Evolutionary conservation across 2,797 vertebrate species (phyloP).

Genomic region (Hafferia zeledoni): DNA sequence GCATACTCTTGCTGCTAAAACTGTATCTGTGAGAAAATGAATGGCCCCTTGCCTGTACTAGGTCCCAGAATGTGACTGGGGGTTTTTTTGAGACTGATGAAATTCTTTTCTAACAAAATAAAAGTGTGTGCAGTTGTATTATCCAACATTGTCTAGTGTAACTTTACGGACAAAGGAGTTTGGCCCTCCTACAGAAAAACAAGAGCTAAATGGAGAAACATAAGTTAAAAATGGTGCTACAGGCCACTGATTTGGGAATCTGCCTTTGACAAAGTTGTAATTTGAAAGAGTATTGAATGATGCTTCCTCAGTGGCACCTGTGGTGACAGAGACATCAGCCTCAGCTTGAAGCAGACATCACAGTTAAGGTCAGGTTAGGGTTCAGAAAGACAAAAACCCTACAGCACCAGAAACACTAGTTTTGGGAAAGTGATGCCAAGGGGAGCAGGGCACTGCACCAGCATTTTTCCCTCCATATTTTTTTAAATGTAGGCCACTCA

Average conservation of each 20-base stretch:
- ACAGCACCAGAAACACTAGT: too few species aligned
- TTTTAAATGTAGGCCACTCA: too few species aligned
- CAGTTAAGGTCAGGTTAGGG: too few species aligned
- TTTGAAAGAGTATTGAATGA: background rate
- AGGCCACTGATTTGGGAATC: background rate
- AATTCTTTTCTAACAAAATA: background rate
- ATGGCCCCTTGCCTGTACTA: background rate
- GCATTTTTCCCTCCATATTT: too few species aligned
- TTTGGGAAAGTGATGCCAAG: too few species aligned
- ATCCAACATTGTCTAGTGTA: background rate
- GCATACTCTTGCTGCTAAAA: background rate
- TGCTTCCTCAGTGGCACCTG: background rate
- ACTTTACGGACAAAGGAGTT: background rate
- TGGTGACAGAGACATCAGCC: too few species aligned
- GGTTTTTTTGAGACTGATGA: background rate
- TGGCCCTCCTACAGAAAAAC: background rate
- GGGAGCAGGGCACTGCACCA: too few species aligned
- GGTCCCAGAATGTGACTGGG: background rate
- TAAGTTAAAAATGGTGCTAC: background rate
- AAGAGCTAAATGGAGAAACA: background rate
- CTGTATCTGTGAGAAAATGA: background rate
- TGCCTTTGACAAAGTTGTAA: background rate
- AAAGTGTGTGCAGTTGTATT: background rate
- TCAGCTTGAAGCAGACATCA: too few species aligned
- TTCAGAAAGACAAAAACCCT: too few species aligned